phyloP scores from a whole-genome alignment of 2,113 vertebrate genomes.

The Cyanoderma ruficeps region DNA sequence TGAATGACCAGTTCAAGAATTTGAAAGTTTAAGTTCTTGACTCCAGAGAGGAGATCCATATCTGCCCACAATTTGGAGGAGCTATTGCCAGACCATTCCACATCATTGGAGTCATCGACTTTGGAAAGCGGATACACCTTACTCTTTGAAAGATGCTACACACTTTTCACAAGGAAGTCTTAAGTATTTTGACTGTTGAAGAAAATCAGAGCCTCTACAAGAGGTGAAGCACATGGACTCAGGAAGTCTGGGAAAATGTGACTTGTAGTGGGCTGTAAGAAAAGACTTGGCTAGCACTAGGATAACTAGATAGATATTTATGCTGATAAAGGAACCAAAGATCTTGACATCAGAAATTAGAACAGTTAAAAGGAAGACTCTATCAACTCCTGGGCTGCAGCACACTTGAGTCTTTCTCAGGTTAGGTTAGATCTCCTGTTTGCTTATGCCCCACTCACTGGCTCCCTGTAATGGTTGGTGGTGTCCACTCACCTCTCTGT shows the following conservation, averaged over 20 bases:
- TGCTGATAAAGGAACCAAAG: background rate
- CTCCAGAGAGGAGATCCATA: background rate
- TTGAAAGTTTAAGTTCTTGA: background rate
- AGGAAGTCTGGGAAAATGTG: background rate
- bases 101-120: background rate
- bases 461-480: background rate
- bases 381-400: background rate
- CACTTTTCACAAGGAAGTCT: background rate
- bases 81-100: background rate
- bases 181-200: background rate
- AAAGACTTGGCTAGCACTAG: background rate
- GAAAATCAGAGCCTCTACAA: background rate
- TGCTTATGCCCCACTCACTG: background rate
- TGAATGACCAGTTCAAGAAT: background rate
- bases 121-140: background rate
- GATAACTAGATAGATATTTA: background rate
- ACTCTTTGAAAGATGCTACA: background rate
- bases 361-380: background rate
- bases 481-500: background rate
- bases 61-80: background rate
- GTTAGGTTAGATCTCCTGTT: background rate
- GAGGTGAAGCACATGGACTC: background rate
- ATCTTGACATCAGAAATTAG: background rate
- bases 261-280: background rate
- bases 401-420: background rate